Percentiles rank a stretch among this genome's conserved stretches.
These are phyloP conservation scores for Pristionchus maxplancki DNA, from an alignment of 2,888 invertebrate genomes.

Conservation along the genomic window DNA sequence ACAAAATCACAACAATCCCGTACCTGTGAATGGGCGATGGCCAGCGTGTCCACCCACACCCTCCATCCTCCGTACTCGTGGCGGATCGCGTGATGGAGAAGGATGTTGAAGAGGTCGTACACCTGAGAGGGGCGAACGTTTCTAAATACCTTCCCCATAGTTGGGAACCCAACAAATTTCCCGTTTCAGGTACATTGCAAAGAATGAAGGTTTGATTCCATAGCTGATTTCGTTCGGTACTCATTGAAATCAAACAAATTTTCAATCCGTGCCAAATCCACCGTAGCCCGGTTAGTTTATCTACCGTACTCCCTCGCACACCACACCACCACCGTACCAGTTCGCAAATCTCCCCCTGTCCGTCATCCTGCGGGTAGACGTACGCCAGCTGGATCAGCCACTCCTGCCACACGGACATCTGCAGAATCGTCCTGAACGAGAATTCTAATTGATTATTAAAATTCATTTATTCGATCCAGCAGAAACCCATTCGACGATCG, in stretches of 20 bases:
- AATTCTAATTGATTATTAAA: neutral
- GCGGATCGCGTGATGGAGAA: constrained; percentile 98
- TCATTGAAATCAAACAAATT: too few relatives aligned
- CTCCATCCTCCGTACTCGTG: constrained; percentile 99
- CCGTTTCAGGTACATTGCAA: neutral
- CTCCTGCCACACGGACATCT: constrained; percentile 99
- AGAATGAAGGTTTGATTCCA: too few relatives aligned
- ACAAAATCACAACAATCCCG: too few relatives aligned
- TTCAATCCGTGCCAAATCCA: too few relatives aligned
- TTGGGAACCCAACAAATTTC: neutral
- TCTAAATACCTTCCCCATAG: neutral
- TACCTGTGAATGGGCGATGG: constrained; percentile 98
- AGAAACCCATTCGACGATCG: too few relatives aligned
- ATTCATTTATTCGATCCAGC: neutral
- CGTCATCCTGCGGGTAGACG: constrained; percentile 88
- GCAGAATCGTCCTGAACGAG: constrained; percentile 87
- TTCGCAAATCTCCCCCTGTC: constrained; percentile 58
- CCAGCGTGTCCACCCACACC: constrained; percentile 99
- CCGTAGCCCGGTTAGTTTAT: too few relatives aligned
- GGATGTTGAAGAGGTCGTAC: constrained; percentile 95
- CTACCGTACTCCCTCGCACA: neutral
- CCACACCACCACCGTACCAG: constrained; percentile 19
- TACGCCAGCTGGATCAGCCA: constrained; percentile 97
- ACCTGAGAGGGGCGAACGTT: constrained; percentile 80
- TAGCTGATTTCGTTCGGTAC: too few relatives aligned